Conservation (phyloP, 37 sponge, comb jelly and placozoan species). For the Halichondria panicea region DNA sequence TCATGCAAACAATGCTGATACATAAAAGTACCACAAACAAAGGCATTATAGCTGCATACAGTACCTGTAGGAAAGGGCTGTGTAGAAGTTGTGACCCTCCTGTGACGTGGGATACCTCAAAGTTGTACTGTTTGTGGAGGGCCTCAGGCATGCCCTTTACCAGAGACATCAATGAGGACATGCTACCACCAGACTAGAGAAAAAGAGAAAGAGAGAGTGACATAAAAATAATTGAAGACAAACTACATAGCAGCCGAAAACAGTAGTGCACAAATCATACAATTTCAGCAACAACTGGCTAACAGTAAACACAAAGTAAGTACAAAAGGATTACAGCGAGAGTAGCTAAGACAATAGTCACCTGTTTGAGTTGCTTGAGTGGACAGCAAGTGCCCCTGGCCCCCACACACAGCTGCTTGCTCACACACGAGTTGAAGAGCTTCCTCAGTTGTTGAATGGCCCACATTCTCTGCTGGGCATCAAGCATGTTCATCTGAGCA, state of each 20-base stretch:
- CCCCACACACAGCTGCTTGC: slow-evolving; percentile 16
- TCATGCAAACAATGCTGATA: no score
- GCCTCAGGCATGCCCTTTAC: slow-evolving; percentile 76
- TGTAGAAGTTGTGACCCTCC: slow-evolving; percentile 86
- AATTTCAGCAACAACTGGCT: background rate
- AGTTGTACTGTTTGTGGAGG: slow-evolving; percentile 83
- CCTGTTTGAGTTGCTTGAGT: slow-evolving; percentile 36
- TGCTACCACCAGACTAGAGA: slow-evolving; percentile 23
- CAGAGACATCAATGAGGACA: slow-evolving; percentile 54
- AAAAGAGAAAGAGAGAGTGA: background rate
- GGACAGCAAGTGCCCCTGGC: slow-evolving; percentile 31
- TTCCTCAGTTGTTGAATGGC: slow-evolving; percentile 82
- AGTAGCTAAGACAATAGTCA: no score
- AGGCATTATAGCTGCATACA: background rate
- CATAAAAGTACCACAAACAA: no score
- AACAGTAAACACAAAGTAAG: no score
- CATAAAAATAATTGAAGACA: background rate
- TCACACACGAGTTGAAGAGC: slow-evolving; percentile 52
- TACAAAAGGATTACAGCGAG: no score
- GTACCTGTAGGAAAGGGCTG: slow-evolving; percentile 74
- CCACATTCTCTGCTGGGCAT: slow-evolving; percentile 84
- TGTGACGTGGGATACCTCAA: slow-evolving; percentile 76
- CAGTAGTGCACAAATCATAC: background rate
- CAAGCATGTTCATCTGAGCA: slow-evolving; percentile 75
- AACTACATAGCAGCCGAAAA: background rate